Base-by-base conservation (phyloP, 2,797 vertebrate genomes). In the Sparidentex hasta region DNA sequence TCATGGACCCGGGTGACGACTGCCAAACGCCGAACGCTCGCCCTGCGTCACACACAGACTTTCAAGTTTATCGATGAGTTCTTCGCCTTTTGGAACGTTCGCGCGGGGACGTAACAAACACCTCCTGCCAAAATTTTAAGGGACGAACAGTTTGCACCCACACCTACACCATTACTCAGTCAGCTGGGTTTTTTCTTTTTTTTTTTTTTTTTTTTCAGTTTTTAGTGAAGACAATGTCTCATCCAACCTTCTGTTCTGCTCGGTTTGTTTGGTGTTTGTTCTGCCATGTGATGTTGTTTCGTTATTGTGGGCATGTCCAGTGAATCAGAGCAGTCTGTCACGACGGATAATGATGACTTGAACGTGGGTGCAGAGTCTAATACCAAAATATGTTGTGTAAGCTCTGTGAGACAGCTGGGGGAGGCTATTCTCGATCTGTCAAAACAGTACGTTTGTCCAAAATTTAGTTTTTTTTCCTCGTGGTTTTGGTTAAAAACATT, bases 241-340 rank as follows among this genome's bases (percentile, higher is more conserved):
- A 82, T 77, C 71, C 52, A 65, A 70, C 76, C 71, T 59, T 74
- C 65, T 85, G 86, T 80, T 80, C 68, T 58, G 25, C 41, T 44
- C 29, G 23, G 38, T 43, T 38, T 48, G 29, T 59, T 70, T 51
- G 68, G 25, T 62, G 77, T 81, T 76, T 78, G 41, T 67, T 71
- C 68, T 78, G 33, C 33, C 33, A 38, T 38, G 33, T 38, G 57
- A 58, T 66, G 52, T n/a, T 58, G 52, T 55, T 47, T 43, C 0
- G 33, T 74, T 90, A 88, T 91, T 89, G 81, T 72, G 21, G 29
- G 65, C 33, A 29, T 44, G 67, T 75, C 65, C 76, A 80, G 74
- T 89, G 87, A 90, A 86, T 92, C 86, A 89, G 62, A 74, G 57
- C 62, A 59, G 59, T 54, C 74, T 70, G 87, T 86, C 85, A 86